These are phyloP conservation scores for Linyphia triangularis DNA, from an alignment of 2,888 invertebrate species.

Conservation along the genomic window DNA sequence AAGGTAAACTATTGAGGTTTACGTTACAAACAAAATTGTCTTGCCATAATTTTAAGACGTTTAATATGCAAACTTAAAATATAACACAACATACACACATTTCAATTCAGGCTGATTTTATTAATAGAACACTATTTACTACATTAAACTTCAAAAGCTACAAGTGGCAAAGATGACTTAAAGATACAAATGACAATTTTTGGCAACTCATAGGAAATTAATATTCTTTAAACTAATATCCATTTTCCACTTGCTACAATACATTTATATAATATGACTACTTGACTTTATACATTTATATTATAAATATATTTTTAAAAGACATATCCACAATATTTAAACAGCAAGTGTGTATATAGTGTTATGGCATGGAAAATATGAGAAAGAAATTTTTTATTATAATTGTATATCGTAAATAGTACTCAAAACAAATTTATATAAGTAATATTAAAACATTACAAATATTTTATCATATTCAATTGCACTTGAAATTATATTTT, in stretches of 20 bases:
- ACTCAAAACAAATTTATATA: conserved; percentile 6
- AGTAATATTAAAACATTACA: not conserved
- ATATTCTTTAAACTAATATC: conserved; percentile 1
- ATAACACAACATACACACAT: no score
- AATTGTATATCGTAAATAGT: not conserved
- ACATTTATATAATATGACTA: conserved; percentile 43
- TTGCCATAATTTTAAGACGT: no score
- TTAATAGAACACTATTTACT: not conserved
- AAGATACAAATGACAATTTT: not conserved
- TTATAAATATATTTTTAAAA: conserved; percentile 47
- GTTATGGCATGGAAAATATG: conserved; percentile 1
- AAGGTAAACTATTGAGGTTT: no score
- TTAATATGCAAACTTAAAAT: no score
- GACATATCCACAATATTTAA: conserved; percentile 40
- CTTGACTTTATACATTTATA: conserved; percentile 45
- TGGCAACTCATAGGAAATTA: conserved; percentile 30
- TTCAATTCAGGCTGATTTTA: not conserved
- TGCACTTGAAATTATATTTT: not conserved
- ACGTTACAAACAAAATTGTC: no score
- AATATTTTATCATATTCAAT: conserved; percentile 5
- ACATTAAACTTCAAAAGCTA: conserved; percentile 3
- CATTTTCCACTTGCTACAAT: conserved; percentile 11
- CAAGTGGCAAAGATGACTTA: conserved; percentile 6
- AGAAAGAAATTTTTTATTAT: not conserved
- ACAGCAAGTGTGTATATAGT: conserved; percentile 43